These are phyloP conservation scores for Bombus difficillimus DNA, from an alignment of 1,140 invertebrate genomes.

Conservation along the genomic window DNA sequence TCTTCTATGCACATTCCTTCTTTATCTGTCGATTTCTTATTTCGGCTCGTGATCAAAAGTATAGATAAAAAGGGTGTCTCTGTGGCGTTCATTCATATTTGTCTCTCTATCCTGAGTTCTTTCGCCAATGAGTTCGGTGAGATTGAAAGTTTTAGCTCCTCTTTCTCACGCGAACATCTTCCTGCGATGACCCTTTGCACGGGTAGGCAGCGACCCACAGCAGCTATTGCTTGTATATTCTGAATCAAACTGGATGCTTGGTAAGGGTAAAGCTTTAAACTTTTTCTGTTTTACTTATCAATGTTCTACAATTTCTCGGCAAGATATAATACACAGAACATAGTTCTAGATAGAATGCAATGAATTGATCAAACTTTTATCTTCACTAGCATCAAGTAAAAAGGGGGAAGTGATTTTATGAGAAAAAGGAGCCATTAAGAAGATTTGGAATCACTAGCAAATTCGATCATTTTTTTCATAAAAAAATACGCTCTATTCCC, in stretches of 20 bases:
- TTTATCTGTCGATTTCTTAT: neutral
- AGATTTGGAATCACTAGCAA: neutral
- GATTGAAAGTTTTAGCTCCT: neutral
- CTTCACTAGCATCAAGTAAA: no score
- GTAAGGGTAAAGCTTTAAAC: neutral
- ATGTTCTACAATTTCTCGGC: no score
- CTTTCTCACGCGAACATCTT: no score
- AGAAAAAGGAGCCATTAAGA: neutral
- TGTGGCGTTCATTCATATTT: neutral
- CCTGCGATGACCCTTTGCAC: neutral
- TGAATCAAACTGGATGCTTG: neutral
- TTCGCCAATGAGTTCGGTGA: neutral
- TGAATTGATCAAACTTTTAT: neutral
- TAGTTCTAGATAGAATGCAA: neutral
- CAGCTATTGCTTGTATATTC: neutral
- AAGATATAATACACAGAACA: neutral
- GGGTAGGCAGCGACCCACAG: neutral
- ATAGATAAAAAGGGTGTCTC: neutral
- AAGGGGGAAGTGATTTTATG: neutral
- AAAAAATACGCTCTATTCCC: neutral
- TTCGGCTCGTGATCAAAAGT: neutral
- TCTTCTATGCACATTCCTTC: neutral
- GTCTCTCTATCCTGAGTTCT: no score
- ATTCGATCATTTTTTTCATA: neutral
- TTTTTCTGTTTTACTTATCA: neutral